phyloP scores from a whole-genome alignment of 2,797 vertebrate genomes.

The Podargus strigoides region DNA sequence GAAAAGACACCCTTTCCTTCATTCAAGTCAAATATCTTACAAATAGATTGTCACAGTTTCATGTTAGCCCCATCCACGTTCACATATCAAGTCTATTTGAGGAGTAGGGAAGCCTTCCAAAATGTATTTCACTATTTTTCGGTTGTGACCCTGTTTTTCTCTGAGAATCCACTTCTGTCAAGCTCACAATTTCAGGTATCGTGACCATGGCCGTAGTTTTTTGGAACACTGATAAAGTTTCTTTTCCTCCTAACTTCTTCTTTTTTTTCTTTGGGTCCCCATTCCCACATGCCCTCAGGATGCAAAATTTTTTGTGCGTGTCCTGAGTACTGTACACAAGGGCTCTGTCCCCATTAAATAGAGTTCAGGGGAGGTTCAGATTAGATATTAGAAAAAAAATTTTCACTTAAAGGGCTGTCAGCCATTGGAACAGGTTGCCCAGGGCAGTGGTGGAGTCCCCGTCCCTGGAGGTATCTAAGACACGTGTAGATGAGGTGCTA shows the following conservation, averaged over 20 bases:
- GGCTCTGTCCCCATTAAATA: not conserved
- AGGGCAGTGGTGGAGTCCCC: too few relatives aligned
- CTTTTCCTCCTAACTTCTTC: not conserved
- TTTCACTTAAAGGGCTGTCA: too few relatives aligned
- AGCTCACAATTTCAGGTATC: not conserved
- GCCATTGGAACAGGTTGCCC: too few relatives aligned
- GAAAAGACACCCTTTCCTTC: not conserved
- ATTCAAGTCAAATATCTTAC: not conserved
- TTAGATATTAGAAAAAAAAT: too few relatives aligned
- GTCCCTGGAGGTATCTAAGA: too few relatives aligned
- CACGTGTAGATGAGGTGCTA: too few relatives aligned
- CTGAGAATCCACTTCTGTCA: not conserved
- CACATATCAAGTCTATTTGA: not conserved
- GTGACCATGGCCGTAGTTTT: not conserved
- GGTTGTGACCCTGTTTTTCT: not conserved
- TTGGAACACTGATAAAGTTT: not conserved
- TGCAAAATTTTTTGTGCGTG: not conserved
- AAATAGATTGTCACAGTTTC: not conserved
- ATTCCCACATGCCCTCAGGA: not conserved
- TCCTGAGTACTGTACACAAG: not conserved
- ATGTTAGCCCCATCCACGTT: not conserved
- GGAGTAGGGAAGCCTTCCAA: not conserved
- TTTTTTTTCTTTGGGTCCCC: not conserved
- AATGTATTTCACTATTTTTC: not conserved
- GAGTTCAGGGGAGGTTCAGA: not conserved